Base-by-base conservation (phyloP, 2,888 invertebrate genomes). In the Campoletis raptor region DNA sequence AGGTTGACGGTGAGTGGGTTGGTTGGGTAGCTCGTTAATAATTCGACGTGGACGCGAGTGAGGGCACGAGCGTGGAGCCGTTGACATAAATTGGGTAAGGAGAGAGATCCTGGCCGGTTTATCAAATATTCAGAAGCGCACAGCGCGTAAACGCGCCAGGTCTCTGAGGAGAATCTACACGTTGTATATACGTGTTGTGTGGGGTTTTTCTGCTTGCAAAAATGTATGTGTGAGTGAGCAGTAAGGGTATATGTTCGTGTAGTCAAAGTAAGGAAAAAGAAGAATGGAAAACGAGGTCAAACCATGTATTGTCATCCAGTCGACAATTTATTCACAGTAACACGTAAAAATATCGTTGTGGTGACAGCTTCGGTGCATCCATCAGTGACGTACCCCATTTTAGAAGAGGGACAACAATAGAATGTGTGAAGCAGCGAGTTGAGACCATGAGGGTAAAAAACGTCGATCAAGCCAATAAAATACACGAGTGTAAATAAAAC, bases 71-170 rank as follows among this genome's bases (percentile, higher is more conserved):
- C 80, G 70, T 77, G 64, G 80, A 80, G 72, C 70, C 85, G 85
- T 86, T 86, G 85, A 86, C 85, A 86, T 86, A 86, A 86, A 83
- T 86, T 86, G 83, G 83, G 70, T 80, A 86, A 70, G 83, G 85
- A 74, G 82, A 79, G 82, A 70, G 79, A 48, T 74, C 80, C 76
- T 76, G 70, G 54, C 80, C 78, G 76, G 83, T 70, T 83, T 80
- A 86, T 86, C 80, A 86, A 86, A 86, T 64, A 86, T 86, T 86
- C 83, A 86, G 36, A 66, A 48, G 74, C 66, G 70, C 72, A 61
- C 73, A 74, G 80, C 80, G 83, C 85, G 80, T 86, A 83, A 86
- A 80, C 80, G 83, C 70, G 81, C 70, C 45, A 24, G 78, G 69
- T 69, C 72, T 76, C 67, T 70, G 36, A 66, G 45, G 37, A 78